These are phyloP conservation scores for Zele albiditarsus DNA, from an alignment of 2,888 invertebrate species.

Conservation along the genomic window DNA sequence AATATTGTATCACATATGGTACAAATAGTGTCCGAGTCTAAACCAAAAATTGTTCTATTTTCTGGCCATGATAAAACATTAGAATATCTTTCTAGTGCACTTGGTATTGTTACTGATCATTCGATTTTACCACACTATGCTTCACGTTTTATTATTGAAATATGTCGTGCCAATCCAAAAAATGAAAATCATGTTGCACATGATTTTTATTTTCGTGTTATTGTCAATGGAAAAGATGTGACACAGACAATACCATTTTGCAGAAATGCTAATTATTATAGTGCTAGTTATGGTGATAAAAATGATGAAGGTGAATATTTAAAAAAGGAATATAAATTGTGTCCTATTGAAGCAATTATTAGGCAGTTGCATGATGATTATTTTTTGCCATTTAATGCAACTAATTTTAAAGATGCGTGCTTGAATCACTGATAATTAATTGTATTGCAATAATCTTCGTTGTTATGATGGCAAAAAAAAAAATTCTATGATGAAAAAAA, in stretches of 20 bases:
- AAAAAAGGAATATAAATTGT: conserved; percentile 77
- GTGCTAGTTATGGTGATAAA: conserved; percentile 62
- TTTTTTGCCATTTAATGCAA: conserved; percentile 87
- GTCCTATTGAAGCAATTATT: conserved; percentile 90
- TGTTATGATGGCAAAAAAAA: no score
- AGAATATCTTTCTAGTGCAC: conserved; percentile 85
- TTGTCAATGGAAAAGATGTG: conserved; percentile 90
- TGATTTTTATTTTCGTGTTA: conserved; percentile 86
- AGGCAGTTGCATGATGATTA: conserved; percentile 92
- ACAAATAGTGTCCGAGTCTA: conserved; percentile 84
- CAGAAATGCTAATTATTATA: conserved; percentile 76
- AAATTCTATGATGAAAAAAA: no score
- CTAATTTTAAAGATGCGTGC: conserved; percentile 91
- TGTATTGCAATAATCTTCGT: no score
- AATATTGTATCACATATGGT: conserved; percentile 89
- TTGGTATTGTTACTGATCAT: conserved; percentile 80
- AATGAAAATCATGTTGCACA: conserved; percentile 76
- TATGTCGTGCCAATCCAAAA: conserved; percentile 82
- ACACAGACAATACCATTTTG: conserved; percentile 89
- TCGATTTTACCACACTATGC: conserved; percentile 87
- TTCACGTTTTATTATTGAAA: conserved; percentile 89
- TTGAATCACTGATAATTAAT: conserved; percentile 48
- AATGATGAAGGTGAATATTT: conserved; percentile 72
- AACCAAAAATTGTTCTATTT: conserved; percentile 84
- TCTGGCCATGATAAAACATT: conserved; percentile 95